phyloP scores from a whole-genome alignment of 2,113 vertebrate genomes.

The Menidia beryllina region DNA sequence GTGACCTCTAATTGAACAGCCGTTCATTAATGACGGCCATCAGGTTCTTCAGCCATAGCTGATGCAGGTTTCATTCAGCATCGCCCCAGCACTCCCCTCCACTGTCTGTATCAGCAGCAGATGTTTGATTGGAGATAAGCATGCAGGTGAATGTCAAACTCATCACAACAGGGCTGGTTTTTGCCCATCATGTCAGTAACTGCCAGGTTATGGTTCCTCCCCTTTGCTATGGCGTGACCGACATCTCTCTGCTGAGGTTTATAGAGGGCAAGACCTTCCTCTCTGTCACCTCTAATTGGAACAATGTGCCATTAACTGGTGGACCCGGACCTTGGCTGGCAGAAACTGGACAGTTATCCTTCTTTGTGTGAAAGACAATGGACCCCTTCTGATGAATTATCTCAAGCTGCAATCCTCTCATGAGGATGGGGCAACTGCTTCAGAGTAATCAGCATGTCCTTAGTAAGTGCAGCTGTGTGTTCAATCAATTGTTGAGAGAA shows the following conservation, averaged over 20 bases:
- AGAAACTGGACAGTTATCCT: constrained; percentile 39
- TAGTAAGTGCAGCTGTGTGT: constrained; percentile 50
- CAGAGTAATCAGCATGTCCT: constrained; percentile 53
- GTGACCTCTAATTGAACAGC: constrained; percentile 70
- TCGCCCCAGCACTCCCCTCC: constrained; percentile 29
- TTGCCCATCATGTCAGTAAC: constrained; percentile 65
- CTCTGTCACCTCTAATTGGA: constrained; percentile 75
- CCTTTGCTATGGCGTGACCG: constrained; percentile 63
- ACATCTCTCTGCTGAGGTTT: constrained; percentile 75
- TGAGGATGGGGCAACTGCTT: constrained; percentile 28
- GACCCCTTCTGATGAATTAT: constrained; percentile 60
- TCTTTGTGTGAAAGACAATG: constrained; percentile 48
- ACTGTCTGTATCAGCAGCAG: constrained; percentile 64
- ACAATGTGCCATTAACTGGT: constrained; percentile 55
- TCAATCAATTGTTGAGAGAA: constrained; percentile 59
- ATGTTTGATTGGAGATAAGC: constrained; percentile 78
- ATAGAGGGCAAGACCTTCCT: constrained; percentile 74
- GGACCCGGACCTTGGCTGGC: constrained; percentile 65
- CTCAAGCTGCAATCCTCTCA: constrained; percentile 16
- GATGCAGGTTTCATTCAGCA: constrained; percentile 47
- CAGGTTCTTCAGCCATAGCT: constrained; percentile 54
- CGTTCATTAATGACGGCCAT: constrained; percentile 46
- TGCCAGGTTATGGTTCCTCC: constrained; percentile 62
- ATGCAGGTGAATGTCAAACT: constrained; percentile 70
- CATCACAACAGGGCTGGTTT: constrained; percentile 50